Evolutionary conservation across 2,888 invertebrate genomes (phyloP).

Genomic region (Melanophora roralis): DNA sequence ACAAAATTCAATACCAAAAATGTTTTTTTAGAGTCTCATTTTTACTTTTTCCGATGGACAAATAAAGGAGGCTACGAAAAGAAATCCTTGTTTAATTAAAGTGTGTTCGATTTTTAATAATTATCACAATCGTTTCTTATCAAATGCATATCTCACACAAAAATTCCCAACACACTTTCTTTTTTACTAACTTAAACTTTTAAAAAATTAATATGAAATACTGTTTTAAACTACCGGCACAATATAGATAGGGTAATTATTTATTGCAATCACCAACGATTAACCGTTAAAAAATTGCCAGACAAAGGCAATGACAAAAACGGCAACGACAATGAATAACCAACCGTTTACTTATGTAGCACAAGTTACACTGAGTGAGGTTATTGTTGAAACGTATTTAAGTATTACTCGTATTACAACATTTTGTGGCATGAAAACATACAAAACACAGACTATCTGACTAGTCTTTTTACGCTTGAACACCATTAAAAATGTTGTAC

Average conservation of each 20-base stretch:
- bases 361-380: slow-evolving; percentile 51
- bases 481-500: slow-evolving; percentile 1
- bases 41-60: too few species aligned
- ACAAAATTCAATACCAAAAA: too few species aligned
- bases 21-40: too few species aligned
- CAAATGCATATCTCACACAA: neutral
- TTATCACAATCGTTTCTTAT: slow-evolving; percentile 1
- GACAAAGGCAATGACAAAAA: slow-evolving; percentile 2
- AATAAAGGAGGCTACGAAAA: too few species aligned
- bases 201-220: neutral
- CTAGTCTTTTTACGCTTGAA: slow-evolving; percentile 32
- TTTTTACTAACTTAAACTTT: slow-evolving; percentile 1
- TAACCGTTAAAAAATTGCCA: neutral
- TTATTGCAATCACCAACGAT: slow-evolving; percentile 33
- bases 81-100: too few species aligned
- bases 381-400: slow-evolving; percentile 21
- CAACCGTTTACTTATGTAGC: slow-evolving; percentile 53
- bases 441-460: neutral
- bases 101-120: too few species aligned
- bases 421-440: slow-evolving; percentile 30
- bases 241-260: slow-evolving; percentile 39
- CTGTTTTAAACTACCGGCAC: slow-evolving; percentile 13
- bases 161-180: slow-evolving; percentile 4
- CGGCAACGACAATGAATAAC: slow-evolving; percentile 27
- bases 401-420: slow-evolving; percentile 54